Conservation (phyloP, 1,140 invertebrate species). For the Grapholita molesta region DNA sequence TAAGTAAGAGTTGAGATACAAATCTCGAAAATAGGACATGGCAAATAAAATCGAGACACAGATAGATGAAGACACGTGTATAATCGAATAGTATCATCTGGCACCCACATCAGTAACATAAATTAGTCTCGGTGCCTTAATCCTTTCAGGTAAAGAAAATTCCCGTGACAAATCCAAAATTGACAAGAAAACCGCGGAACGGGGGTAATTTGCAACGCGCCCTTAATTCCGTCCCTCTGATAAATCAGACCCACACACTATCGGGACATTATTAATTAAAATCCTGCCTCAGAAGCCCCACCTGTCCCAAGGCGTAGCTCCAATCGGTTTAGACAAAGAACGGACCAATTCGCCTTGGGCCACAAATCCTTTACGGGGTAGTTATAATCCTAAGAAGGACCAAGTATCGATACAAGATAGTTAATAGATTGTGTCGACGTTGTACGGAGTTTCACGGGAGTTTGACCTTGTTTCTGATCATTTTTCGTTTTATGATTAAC, state of each 20-base stretch:
- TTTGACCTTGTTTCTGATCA: neutral
- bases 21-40: too few relatives aligned
- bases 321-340: slow-evolving; percentile 63
- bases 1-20: too few relatives aligned
- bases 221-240: slow-evolving; percentile 29
- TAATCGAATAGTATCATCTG: too few relatives aligned
- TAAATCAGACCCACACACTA: slow-evolving; percentile 45
- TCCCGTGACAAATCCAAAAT: neutral
- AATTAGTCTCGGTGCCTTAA: too few relatives aligned
- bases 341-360: slow-evolving; percentile 51
- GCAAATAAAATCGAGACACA: too few relatives aligned
- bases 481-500: too few relatives aligned
- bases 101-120: too few relatives aligned
- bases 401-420: slow-evolving; percentile 44
- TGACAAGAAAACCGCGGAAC: neutral
- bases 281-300: slow-evolving; percentile 54
- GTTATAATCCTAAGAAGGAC: slow-evolving; percentile 51
- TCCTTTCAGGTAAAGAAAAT: neutral
- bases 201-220: neutral
- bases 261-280: slow-evolving; percentile 71
- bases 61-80: too few relatives aligned
- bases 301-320: slow-evolving; percentile 51
- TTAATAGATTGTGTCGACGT: slow-evolving; percentile 27
- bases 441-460: neutral
- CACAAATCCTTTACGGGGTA: slow-evolving; percentile 50